These are phyloP conservation scores for Drosophila flavopinicola DNA, from an alignment of 2,888 invertebrate species.

Conservation along the genomic window DNA sequence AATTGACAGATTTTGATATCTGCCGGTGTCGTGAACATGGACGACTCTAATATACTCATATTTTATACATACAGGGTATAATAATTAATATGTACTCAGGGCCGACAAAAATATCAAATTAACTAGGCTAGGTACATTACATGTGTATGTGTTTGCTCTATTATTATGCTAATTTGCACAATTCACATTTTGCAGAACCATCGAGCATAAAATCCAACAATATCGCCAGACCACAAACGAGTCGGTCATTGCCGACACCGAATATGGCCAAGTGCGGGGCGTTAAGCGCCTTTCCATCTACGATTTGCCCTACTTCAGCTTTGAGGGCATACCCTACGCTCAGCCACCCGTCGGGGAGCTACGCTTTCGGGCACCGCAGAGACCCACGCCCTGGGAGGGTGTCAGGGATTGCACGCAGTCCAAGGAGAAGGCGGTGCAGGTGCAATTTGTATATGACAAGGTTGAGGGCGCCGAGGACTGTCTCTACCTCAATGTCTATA, in stretches of 20 bases:
- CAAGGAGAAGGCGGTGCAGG: constrained; percentile 81
- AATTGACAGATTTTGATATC: no score
- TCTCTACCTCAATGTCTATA: constrained; percentile 85
- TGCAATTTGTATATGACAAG: constrained; percentile 76
- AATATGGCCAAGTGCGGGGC: constrained; percentile 82
- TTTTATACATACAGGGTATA: constrained; percentile 7
- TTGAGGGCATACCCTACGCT: constrained; percentile 83
- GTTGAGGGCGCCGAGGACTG: constrained; percentile 86
- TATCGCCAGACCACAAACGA: constrained; percentile 80
- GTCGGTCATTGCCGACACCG: constrained; percentile 78
- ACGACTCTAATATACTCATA: not conserved
- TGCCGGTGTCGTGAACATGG: not conserved
- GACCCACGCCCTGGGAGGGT: constrained; percentile 84
- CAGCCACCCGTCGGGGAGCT: constrained; percentile 83
- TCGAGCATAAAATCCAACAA: constrained; percentile 81
- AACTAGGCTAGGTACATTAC: constrained; percentile 6
- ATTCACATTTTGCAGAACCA: constrained; percentile 63
- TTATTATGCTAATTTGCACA: constrained; percentile 45
- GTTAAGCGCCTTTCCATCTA: constrained; percentile 80
- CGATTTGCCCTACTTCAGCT: constrained; percentile 81
- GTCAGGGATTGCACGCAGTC: constrained; percentile 83
- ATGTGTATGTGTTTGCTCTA: not conserved
- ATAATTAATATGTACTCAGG: constrained; percentile 50
- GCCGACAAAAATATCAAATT: constrained; percentile 38
- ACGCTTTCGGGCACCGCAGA: constrained; percentile 84